A percentile compares a stretch with the other conserved stretches of the same genome.
Conservation (phyloP, 2,113 vertebrate species). For the Manacus vitellinus region DNA sequence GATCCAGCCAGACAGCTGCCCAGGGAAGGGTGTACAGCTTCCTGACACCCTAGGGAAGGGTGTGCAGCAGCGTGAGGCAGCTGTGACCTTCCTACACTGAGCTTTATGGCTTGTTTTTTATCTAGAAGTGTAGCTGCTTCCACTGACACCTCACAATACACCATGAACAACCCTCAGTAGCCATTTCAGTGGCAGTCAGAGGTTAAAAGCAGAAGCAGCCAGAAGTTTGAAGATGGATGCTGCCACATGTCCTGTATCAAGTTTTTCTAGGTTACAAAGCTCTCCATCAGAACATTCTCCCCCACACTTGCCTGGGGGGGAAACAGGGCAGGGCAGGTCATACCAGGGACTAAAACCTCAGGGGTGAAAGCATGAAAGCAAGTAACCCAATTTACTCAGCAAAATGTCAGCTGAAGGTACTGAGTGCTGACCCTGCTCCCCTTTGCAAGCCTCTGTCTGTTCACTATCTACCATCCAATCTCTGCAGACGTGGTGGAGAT, state of each 20-base stretch:
- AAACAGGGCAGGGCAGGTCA: not conserved
- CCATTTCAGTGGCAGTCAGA: not conserved
- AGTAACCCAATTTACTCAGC: not conserved
- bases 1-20: not conserved
- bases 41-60: not conserved
- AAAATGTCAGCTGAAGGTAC: not conserved
- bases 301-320: not conserved
- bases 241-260: accelerated
- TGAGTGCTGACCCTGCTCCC: not conserved
- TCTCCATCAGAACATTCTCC: not conserved
- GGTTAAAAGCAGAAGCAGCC: not conserved
- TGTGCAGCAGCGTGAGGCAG: not conserved
- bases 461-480: not conserved
- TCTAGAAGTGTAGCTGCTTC: not conserved
- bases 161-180: not conserved
- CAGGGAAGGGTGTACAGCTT: not conserved
- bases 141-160: not conserved
- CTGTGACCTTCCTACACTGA: not conserved
- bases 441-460: not conserved
- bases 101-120: not conserved
- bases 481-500: accelerated
- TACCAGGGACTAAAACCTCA: not conserved
- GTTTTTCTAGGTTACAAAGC: not conserved
- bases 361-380: not conserved
- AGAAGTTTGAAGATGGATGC: not conserved